Base-by-base conservation (phyloP, 2,797 vertebrate species). In the Psittacula echo region DNA sequence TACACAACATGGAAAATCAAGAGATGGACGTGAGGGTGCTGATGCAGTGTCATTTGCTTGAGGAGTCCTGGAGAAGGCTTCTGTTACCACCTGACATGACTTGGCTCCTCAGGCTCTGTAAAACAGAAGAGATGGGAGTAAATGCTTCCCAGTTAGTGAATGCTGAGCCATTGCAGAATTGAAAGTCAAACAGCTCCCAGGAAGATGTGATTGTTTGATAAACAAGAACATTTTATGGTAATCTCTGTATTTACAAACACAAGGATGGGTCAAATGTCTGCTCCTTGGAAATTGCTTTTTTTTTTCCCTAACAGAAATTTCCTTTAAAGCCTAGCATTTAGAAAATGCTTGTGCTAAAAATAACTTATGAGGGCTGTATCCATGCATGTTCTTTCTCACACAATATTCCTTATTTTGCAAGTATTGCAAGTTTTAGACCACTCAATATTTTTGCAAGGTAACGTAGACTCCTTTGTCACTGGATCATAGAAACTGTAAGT, bases 181-280 rank as follows among this genome's bases (percentile, higher is more conserved):
- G 64, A 47, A 96, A 93, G 95, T 94, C 89, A 95, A 95, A 95
- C 88, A 95, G 68, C 79, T 90, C 92, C 93, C 53, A 65, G 53
- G 39, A 91, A 95, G 70, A 95, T 50, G 79, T 96, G 89, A 94
- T 42, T 94, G 75, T 96, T 83, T 94, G 94, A 94, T 94, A 95
- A 95, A 96, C 93, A 94, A 80, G 94, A 94, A 94, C 53, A 75
- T 95, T 95, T 96, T 88, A 93, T 91, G 70, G 87, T 95, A 94
- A 96, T 94, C 95, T 95, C 91, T 88, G 17, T 85, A 84, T 95
- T 95, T 96, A 81, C 95, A 94, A 93, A 91, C 76, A 94, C 2
- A 10, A 86, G 70, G 72, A 88, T 68, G 5, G 73, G 85, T 95
- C 89, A 93, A 86, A 94, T 42, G 27, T 64, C 91, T 91, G 79